These are phyloP conservation scores for Pseudonaja textilis DNA, from an alignment of 2,113 vertebrate genomes.

Conservation along the genomic window DNA sequence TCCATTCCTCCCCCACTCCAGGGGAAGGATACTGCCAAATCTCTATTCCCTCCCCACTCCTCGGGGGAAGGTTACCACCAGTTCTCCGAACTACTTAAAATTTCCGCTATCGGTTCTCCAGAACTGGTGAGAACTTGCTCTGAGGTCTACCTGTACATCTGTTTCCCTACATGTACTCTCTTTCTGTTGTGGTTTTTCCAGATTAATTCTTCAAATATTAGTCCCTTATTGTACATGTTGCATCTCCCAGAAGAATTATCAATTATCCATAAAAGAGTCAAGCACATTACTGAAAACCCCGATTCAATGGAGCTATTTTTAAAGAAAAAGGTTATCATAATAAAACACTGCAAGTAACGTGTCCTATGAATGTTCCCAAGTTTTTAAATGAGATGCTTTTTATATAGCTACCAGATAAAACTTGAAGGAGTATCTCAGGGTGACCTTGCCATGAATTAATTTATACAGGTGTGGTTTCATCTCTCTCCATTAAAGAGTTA, in stretches of 20 bases:
- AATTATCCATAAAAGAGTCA: neutral
- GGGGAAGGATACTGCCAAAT: no score
- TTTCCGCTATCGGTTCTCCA: no score
- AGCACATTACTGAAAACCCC: neutral
- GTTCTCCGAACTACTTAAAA: no score
- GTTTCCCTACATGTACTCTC: neutral
- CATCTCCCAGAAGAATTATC: neutral
- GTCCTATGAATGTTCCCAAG: neutral
- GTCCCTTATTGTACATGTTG: neutral
- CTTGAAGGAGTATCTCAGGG: neutral
- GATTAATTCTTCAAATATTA: neutral
- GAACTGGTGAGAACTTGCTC: no score
- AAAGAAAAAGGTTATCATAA: neutral
- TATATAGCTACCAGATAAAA: neutral
- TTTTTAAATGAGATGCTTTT: neutral
- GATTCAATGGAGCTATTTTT: neutral
- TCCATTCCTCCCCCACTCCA: no score
- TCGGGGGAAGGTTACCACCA: no score
- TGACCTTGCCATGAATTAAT: neutral
- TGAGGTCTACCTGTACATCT: neutral
- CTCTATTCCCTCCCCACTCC: no score
- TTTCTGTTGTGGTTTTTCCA: neutral
- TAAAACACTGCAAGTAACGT: neutral
- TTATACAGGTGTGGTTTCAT: neutral
- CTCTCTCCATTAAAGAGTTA: neutral